Evolutionary conservation across 1,140 invertebrate species (phyloP).

Genomic region (Scaptomyza montana): DNA sequence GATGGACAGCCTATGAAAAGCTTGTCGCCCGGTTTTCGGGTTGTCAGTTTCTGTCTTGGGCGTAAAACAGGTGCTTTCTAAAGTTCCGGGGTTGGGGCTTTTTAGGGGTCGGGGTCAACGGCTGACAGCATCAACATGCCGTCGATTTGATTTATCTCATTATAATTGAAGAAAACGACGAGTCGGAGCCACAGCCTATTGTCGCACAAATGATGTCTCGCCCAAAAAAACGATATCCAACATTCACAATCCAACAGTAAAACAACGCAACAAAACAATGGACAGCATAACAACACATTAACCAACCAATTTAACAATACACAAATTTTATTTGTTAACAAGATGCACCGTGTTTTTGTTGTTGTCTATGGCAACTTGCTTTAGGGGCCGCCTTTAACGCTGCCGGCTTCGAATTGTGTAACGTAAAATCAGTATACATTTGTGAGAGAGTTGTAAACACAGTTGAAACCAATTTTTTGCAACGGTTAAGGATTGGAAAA

Average conservation of each 20-base stretch:
- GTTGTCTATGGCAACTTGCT: conserved; percentile 53
- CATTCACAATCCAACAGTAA: neutral
- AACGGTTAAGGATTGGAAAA: conserved; percentile 46
- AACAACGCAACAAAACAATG: conserved; percentile 39
- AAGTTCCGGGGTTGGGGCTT: conserved; percentile 39
- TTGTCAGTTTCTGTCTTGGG: conserved; percentile 40
- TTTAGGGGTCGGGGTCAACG: conserved; percentile 34
- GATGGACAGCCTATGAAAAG: conserved; percentile 60
- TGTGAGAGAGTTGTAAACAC: conserved; percentile 34
- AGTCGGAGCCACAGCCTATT: conserved; percentile 30
- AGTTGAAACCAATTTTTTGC: conserved; percentile 62
- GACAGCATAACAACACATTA: conserved; percentile 34
- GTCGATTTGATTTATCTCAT: conserved; percentile 75
- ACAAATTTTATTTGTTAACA: conserved; percentile 74
- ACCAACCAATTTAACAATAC: conserved; percentile 60
- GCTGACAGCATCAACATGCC: conserved; percentile 43
- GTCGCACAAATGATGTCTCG: conserved; percentile 18
- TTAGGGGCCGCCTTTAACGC: conserved; percentile 58
- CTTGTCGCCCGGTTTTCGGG: conserved; percentile 63
- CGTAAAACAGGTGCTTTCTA: conserved; percentile 78
- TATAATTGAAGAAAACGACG: conserved; percentile 72
- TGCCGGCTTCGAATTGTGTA: conserved; percentile 36
- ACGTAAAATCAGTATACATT: conserved; percentile 23
- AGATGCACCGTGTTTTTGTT: conserved; percentile 4
- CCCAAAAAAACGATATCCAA: conserved; percentile 12